phyloP scores from a whole-genome alignment of 2,888 invertebrate genomes.

The Gymnosoma rotundatum region DNA sequence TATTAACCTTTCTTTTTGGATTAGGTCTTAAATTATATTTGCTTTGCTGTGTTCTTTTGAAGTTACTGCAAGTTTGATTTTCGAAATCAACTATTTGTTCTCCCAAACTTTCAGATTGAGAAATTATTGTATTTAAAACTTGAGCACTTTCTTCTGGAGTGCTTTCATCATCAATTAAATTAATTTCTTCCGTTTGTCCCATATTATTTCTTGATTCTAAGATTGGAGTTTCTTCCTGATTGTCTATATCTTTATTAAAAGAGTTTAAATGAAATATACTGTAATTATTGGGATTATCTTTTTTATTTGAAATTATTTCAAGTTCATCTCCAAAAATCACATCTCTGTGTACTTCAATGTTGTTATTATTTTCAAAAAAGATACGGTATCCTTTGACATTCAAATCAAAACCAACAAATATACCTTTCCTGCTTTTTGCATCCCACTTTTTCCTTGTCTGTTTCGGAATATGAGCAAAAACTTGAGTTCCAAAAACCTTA shows the following conservation, averaged over 20 bases:
- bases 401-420: no score
- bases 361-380: no score
- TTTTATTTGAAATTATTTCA: no score
- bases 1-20: background rate
- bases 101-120: background rate
- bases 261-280: background rate
- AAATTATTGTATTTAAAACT: background rate
- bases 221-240: background rate
- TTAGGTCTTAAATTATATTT: background rate
- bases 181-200: background rate
- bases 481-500: slow-evolving; percentile 13
- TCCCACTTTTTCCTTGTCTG: slow-evolving; percentile 15
- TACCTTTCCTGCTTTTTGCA: slow-evolving; percentile 18
- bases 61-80: no score
- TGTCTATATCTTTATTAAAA: background rate
- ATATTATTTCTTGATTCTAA: background rate
- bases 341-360: background rate
- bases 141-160: background rate
- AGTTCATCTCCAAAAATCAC: no score
- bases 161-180: background rate
- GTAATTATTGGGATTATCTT: background rate
- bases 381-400: no score
- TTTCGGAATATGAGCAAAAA: slow-evolving; percentile 2
- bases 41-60: background rate
- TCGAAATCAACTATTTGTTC: background rate